Conservation (phyloP, 1,140 invertebrate genomes). For the Laodelphax striatellus region DNA sequence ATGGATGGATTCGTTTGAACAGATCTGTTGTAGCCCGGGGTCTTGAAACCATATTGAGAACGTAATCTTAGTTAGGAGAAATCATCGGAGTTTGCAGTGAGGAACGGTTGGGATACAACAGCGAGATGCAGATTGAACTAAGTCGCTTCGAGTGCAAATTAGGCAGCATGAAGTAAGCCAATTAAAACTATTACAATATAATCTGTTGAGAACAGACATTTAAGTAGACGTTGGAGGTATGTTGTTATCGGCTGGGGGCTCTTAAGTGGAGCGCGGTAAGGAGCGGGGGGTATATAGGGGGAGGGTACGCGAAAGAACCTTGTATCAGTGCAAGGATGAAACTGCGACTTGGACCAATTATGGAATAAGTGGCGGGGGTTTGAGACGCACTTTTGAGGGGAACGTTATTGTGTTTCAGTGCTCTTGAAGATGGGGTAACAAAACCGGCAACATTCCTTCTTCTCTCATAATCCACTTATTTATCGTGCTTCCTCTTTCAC, state of each 20-base stretch:
- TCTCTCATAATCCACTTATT: not conserved
- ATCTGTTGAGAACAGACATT: not conserved
- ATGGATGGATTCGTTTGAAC: too few species aligned
- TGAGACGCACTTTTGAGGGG: not conserved
- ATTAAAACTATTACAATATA: constrained; percentile 3
- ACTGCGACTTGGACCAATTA: not conserved
- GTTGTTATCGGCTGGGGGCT: too few species aligned
- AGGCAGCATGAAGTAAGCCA: not conserved
- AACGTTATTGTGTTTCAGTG: not conserved
- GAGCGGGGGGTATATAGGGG: not conserved
- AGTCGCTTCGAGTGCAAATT: not conserved
- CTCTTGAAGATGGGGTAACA: not conserved
- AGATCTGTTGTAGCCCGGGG: too few species aligned
- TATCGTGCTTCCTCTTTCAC: not conserved
- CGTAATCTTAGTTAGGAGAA: too few species aligned
- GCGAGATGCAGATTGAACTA: not conserved
- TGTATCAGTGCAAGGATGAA: not conserved
- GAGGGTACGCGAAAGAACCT: not conserved
- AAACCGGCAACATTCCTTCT: not conserved
- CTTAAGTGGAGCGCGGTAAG: too few species aligned
- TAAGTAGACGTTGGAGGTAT: too few species aligned
- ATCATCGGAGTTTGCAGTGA: too few species aligned
- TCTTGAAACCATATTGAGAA: too few species aligned
- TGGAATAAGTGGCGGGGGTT: not conserved
- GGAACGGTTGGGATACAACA: not conserved